Evolutionary conservation across 2,888 invertebrate species (phyloP).

Genomic region (Dicroscelio sp.): DNA sequence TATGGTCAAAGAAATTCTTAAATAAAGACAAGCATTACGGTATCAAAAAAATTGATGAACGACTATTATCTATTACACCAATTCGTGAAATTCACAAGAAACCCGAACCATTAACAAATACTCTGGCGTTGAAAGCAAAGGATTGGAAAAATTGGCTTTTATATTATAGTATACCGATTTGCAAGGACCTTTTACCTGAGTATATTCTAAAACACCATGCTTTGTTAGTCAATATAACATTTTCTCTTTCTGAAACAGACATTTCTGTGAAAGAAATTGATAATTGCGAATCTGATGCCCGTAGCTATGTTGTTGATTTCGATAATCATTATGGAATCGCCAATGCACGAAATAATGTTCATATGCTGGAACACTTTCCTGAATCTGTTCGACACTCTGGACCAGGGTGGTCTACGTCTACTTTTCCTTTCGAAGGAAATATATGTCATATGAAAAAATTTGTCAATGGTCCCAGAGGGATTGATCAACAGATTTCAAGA

Average conservation of each 20-base stretch:
- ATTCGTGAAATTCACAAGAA: constrained; percentile 40
- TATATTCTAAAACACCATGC: not conserved
- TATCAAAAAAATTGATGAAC: constrained; percentile 18
- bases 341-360: constrained; percentile 14
- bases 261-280: not conserved
- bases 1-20: constrained; percentile 3
- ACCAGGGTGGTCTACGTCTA: constrained; percentile 16
- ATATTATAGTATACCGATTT: constrained; percentile 4
- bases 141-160: constrained; percentile 34
- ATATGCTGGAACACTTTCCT: constrained; percentile 31
- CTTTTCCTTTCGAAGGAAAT: constrained; percentile 20
- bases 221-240: not conserved
- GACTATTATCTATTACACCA: not conserved
- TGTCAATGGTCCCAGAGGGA: constrained; percentile 25
- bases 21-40: constrained; percentile 1
- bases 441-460: constrained; percentile 15
- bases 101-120: not conserved
- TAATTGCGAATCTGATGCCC: not conserved
- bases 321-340: not conserved
- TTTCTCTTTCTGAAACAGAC: not conserved
- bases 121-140: constrained; percentile 22
- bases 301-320: not conserved
- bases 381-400: constrained; percentile 26
- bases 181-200: constrained; percentile 18
- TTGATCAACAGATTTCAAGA: constrained; percentile 7